Percentiles rank a stretch among this genome's conserved stretches.
These are phyloP conservation scores for Mimas tiliae DNA, from an alignment of 2,888 invertebrate species.

Conservation along the genomic window DNA sequence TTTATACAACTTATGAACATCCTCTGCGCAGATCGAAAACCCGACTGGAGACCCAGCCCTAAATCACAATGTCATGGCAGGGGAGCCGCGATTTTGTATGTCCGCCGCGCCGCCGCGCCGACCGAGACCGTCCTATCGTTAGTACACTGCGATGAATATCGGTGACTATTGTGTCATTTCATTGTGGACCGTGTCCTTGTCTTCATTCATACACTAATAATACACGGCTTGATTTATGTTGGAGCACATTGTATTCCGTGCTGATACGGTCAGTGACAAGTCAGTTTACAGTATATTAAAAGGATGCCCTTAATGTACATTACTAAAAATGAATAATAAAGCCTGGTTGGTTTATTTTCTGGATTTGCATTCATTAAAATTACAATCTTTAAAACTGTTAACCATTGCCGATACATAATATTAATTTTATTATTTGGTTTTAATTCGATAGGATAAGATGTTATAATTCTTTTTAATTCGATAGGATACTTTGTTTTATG, in stretches of 20 bases:
- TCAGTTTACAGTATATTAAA: constrained; percentile 18
- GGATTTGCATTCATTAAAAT: background rate
- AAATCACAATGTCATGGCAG: constrained; percentile 29
- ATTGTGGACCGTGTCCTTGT: constrained; percentile 29
- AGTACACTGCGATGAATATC: constrained; percentile 26
- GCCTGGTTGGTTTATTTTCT: background rate
- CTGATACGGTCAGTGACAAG: constrained; percentile 1
- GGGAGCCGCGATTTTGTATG: constrained; percentile 8
- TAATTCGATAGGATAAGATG: no score
- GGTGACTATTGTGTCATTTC: constrained; percentile 30
- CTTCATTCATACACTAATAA: constrained; percentile 29
- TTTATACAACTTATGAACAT: background rate
- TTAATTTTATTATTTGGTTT: no score
- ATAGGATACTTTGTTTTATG: no score
- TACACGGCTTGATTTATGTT: constrained; percentile 27
- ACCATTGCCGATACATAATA: no score
- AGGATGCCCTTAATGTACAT: background rate
- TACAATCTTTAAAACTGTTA: no score
- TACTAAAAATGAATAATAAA: background rate
- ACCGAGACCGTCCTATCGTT: constrained; percentile 23
- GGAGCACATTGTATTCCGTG: constrained; percentile 10
- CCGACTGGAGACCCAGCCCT: constrained; percentile 2
- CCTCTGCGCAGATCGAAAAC: constrained; percentile 16
- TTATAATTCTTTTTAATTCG: no score
- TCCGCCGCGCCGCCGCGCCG: constrained; percentile 3